phyloP scores from a whole-genome alignment of 2,797 vertebrate species.

The Salmo trutta region DNA sequence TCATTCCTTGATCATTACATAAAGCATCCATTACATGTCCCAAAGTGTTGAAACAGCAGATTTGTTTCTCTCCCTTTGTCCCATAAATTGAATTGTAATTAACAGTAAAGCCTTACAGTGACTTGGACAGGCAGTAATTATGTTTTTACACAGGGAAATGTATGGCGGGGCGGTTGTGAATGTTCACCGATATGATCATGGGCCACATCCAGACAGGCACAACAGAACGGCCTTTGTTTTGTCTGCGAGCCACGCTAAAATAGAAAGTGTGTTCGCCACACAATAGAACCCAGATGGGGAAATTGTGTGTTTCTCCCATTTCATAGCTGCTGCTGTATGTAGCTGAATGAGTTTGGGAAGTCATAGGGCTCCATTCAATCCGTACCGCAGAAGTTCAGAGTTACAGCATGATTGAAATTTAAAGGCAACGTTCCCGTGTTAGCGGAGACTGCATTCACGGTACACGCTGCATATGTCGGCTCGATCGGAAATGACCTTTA shows the following conservation, averaged over 20 bases:
- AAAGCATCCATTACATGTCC: slow-evolving; percentile 55
- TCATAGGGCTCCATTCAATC: no score
- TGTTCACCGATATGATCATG: slow-evolving; percentile 46
- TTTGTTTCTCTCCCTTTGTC: slow-evolving; percentile 25
- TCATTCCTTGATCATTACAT: slow-evolving; percentile 41
- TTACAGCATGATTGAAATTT: no score
- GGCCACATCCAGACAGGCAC: slow-evolving; percentile 35
- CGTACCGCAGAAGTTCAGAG: no score
- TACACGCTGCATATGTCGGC: no score
- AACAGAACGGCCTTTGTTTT: slow-evolving; percentile 47
- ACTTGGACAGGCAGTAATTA: slow-evolving; percentile 66
- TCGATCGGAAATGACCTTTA: no score
- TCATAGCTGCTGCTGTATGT: background rate
- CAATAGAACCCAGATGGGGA: slow-evolving; percentile 6
- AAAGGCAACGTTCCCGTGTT: no score
- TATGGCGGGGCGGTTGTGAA: slow-evolving; percentile 55
- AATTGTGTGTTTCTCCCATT: slow-evolving; percentile 5
- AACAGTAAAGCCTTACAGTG: slow-evolving; percentile 64
- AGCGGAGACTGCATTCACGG: no score
- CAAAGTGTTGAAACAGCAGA: slow-evolving; percentile 54
- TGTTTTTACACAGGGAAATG: slow-evolving; percentile 60
- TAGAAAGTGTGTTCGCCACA: background rate
- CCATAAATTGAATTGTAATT: slow-evolving; percentile 67
- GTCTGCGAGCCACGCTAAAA: slow-evolving; percentile 12
- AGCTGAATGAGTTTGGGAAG: background rate